A percentile compares a stretch with the other conserved stretches of the same genome.
phyloP scores from a whole-genome alignment of 2,888 invertebrate genomes.

The Papilio elwesi region DNA sequence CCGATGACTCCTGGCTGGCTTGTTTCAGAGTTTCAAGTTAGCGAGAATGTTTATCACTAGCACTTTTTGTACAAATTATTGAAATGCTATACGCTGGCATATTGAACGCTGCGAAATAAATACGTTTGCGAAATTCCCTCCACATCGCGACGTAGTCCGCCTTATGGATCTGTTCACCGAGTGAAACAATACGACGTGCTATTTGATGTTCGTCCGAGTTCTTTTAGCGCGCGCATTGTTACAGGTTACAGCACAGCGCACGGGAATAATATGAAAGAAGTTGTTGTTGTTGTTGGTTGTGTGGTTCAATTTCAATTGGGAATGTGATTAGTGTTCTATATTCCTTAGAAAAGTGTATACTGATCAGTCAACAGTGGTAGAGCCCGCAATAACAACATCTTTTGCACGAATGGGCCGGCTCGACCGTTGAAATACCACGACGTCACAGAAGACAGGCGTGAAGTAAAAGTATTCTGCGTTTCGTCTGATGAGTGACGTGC shows the following conservation, averaged over 20 bases:
- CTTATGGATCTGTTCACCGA: slow-evolving; percentile 26
- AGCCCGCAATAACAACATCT: too few relatives aligned
- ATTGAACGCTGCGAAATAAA: not conserved
- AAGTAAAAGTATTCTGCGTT: too few relatives aligned
- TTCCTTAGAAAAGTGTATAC: too few relatives aligned
- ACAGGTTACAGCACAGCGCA: slow-evolving; percentile 9
- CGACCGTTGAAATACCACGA: too few relatives aligned
- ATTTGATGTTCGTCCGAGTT: slow-evolving; percentile 27
- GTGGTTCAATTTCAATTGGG: not conserved
- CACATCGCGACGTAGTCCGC: slow-evolving; percentile 11
- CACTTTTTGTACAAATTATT: not conserved
- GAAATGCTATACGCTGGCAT: not conserved
- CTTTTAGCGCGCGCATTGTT: slow-evolving; percentile 25
- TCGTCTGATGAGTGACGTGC: too few relatives aligned
- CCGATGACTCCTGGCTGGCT: too few relatives aligned
- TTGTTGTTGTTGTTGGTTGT: slow-evolving; percentile 5
- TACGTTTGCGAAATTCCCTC: not conserved
- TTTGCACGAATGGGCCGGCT: too few relatives aligned
- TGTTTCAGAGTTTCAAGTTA: not conserved
- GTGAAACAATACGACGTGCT: slow-evolving; percentile 28
- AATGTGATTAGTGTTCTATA: not conserved
- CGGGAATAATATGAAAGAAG: slow-evolving; percentile 6
- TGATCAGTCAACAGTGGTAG: not conserved
- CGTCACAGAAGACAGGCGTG: too few relatives aligned
- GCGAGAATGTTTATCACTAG: not conserved